A percentile compares a stretch with the other conserved stretches of the same genome.
phyloP scores from a whole-genome alignment of 1,140 invertebrate species.

The Physella acuta region DNA sequence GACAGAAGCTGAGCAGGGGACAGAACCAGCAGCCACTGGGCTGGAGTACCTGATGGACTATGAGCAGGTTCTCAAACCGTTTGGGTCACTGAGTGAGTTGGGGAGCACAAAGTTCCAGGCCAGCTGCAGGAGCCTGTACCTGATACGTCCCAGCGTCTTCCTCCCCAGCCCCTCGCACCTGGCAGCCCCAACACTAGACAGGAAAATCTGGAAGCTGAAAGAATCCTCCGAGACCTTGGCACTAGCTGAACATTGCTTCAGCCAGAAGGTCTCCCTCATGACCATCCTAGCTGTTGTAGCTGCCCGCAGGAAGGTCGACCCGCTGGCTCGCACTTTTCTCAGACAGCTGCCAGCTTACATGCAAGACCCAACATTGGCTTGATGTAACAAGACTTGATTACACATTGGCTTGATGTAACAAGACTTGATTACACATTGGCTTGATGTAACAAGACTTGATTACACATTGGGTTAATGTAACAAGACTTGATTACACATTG shows the following conservation, averaged over 20 bases:
- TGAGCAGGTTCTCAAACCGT: not conserved
- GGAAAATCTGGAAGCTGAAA: not conserved
- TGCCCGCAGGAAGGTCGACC: slow-evolving; percentile 38
- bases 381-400: too few relatives aligned
- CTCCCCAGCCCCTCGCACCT: not conserved
- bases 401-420: too few relatives aligned
- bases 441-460: too few relatives aligned
- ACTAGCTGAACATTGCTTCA: slow-evolving; percentile 44
- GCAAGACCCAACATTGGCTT: too few relatives aligned
- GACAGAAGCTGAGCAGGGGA: too few relatives aligned
- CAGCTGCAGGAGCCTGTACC: slow-evolving; percentile 14
- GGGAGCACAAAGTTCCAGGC: not conserved
- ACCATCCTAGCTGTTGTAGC: slow-evolving; percentile 40
- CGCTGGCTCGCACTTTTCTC: slow-evolving; percentile 34
- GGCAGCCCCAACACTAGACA: not conserved
- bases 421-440: too few relatives aligned
- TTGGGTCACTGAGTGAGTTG: slow-evolving; percentile 5
- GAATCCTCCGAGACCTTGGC: slow-evolving; percentile 27
- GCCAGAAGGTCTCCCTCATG: slow-evolving; percentile 39
- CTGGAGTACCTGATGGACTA: too few relatives aligned
- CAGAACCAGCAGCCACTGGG: too few relatives aligned
- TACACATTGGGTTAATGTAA: too few relatives aligned
- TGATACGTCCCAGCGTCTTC: slow-evolving; percentile 12
- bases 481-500: too few relatives aligned
- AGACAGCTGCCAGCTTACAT: slow-evolving; percentile 29